A percentile compares a stretch with the other conserved stretches of the same genome.
Conservation (phyloP, 1,140 invertebrate species). For the Ditylenchus dipsaci region DNA sequence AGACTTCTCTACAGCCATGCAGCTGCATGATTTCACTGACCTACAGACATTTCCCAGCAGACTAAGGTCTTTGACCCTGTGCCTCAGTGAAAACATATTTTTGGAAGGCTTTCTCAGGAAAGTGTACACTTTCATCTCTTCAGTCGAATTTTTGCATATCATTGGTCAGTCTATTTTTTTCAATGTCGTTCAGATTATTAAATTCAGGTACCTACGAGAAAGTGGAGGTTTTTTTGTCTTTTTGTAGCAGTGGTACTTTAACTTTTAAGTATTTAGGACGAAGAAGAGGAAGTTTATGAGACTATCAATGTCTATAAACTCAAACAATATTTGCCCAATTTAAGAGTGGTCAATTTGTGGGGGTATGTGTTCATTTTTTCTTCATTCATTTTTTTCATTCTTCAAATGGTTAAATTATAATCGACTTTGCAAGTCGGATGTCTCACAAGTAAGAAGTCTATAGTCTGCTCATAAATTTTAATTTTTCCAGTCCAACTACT, state of each 20-base stretch:
- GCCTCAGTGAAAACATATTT: conserved; percentile 96
- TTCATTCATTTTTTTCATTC: background rate
- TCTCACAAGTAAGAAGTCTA: too few species aligned
- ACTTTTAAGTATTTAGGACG: too few species aligned
- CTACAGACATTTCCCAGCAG: conserved; percentile 94
- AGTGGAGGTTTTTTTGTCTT: too few species aligned
- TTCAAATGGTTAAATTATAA: background rate
- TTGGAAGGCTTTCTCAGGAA: conserved; percentile 99
- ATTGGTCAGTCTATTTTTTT: conserved; percentile 69
- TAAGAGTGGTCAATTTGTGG: conserved; percentile 85
- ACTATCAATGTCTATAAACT: conserved; percentile 98
- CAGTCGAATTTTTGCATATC: conserved; percentile 92
- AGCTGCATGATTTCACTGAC: conserved; percentile 97
- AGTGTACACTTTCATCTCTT: conserved; percentile 99
- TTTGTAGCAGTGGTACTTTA: too few species aligned
- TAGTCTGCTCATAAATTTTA: too few species aligned
- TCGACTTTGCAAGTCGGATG: too few species aligned
- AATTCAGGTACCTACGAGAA: conserved; percentile 89
- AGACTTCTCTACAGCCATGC: conserved; percentile 61
- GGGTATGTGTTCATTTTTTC: conserved; percentile 36
- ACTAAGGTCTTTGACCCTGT: conserved; percentile 89
- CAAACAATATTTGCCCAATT: conserved; percentile 88
- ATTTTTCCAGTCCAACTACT: too few species aligned
- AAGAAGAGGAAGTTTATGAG: conserved; percentile 98
- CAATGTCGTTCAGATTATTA: background rate